Evolutionary conservation across 2,888 invertebrate genomes (phyloP), one percentile per base, ranked within the genome.

Genomic region (Carpatolechia fugitivella): DNA sequence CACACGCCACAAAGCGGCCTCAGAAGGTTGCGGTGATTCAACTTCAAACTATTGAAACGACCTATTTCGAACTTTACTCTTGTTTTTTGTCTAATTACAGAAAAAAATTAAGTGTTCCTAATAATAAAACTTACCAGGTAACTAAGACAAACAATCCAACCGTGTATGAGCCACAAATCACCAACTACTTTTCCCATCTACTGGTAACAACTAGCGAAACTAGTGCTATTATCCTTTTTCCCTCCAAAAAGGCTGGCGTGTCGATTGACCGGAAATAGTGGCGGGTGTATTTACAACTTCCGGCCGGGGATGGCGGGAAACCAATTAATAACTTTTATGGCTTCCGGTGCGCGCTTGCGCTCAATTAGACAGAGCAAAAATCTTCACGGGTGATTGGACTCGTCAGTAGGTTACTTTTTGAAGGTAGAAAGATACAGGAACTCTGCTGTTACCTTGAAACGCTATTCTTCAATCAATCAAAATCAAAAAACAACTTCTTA

Each of bases 321-420:
- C 78, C 87, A 86, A 88, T 88, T 88, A 88, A 88, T 88, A 88
- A 86, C 87, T 86, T 87, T 88, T 88, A 88, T 88, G 70, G 87
- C 72, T 79, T 77, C 82, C 86, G 81, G 76, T 70, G 76, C 67
- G 75, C 76, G 78, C 80, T 68, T 76, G 67, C 74, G 80, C 68
- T 78, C 88, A 89, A 89, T 89, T 88, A 89, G 79, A 76, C 77
- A 64, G 78, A 20, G 82, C 88, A 89, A 88, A 89, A 89, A 87
- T 82, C 82, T 82, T 77, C 77, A 66, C 81, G 85, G 72, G 77
- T 83, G 86, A 89, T 88, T 88, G 88, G 80, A 65, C 62, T 58
- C 60, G 61, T 64, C 65, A 61, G 64, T 6, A 6, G 3, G 24
- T 4, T 24, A 24, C 3, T 24, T 24, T 24, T 24, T 24, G 24